phyloP scores from a whole-genome alignment of 1,140 invertebrate genomes.

The Babylonia areolata region DNA sequence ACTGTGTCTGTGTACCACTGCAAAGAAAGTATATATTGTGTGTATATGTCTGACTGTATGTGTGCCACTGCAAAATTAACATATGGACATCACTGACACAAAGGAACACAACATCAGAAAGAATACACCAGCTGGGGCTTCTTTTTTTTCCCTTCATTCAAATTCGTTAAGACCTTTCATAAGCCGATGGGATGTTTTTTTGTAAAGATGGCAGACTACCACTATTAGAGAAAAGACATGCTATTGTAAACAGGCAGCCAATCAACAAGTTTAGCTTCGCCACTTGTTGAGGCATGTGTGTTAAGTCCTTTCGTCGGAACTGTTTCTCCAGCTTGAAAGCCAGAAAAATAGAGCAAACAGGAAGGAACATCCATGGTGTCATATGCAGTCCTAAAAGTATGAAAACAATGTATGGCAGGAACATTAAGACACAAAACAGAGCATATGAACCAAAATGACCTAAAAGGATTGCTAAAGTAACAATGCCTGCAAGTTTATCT shows the following conservation, averaged over 20 bases:
- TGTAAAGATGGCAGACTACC: constrained; percentile 42
- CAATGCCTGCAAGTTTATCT: constrained; percentile 90
- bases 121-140: too few relatives aligned
- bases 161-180: too few relatives aligned
- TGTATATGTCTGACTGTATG: too few relatives aligned
- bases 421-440: constrained; percentile 92
- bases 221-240: constrained; percentile 72
- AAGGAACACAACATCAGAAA: too few relatives aligned
- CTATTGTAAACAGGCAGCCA: constrained; percentile 90
- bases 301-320: constrained; percentile 88
- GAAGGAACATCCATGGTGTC: constrained; percentile 91
- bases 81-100: too few relatives aligned
- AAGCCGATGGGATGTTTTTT: too few relatives aligned
- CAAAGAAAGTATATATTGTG: too few relatives aligned
- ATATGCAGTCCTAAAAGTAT: constrained; percentile 86
- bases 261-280: constrained; percentile 94
- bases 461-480: constrained; percentile 95
- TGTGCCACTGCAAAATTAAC: too few relatives aligned
- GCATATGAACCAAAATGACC: constrained; percentile 93
- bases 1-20: too few relatives aligned
- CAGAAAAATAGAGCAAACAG: constrained; percentile 88
- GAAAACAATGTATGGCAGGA: constrained; percentile 93
- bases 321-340: constrained; percentile 94
- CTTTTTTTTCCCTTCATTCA: too few relatives aligned
- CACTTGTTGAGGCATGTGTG: constrained; percentile 89